A percentile compares a stretch with the other conserved stretches of the same genome.
phyloP scores from a whole-genome alignment of 1,140 invertebrate genomes.

The Nebria ingens region DNA sequence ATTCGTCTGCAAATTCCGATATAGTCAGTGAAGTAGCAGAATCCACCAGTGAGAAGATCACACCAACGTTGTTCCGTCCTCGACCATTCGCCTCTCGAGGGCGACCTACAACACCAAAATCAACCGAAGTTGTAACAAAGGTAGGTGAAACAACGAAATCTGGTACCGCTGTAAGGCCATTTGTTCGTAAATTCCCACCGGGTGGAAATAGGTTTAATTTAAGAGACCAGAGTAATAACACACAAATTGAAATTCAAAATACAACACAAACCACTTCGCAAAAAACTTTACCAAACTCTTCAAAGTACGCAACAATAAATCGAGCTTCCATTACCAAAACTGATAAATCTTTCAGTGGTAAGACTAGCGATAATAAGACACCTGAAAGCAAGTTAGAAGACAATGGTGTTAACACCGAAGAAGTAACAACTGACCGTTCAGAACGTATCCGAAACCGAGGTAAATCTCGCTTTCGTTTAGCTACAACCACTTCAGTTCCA shows the following conservation, averaged over 20 bases:
- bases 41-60: not conserved
- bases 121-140: constrained; percentile 29
- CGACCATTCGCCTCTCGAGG: constrained; percentile 9
- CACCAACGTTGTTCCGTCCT: not conserved
- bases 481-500: not conserved
- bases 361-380: not conserved
- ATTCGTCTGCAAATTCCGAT: too few relatives aligned
- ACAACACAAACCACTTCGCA: not conserved
- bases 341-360: not conserved
- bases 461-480: constrained; percentile 16
- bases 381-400: not conserved
- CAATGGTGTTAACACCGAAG: not conserved
- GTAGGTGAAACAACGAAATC: constrained; percentile 34
- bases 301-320: too few relatives aligned
- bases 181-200: constrained; percentile 26
- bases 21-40: not conserved
- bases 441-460: constrained; percentile 18
- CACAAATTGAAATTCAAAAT: not conserved
- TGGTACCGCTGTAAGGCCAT: constrained; percentile 36
- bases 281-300: too few relatives aligned
- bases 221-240: not conserved
- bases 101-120: constrained; percentile 30
- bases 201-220: constrained; percentile 4
- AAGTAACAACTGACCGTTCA: not conserved
- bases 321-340: too few relatives aligned